A percentile compares a stretch with the other conserved stretches of the same genome.
phyloP scores from a whole-genome alignment of 2,797 vertebrate species.

The Falco peregrinus region DNA sequence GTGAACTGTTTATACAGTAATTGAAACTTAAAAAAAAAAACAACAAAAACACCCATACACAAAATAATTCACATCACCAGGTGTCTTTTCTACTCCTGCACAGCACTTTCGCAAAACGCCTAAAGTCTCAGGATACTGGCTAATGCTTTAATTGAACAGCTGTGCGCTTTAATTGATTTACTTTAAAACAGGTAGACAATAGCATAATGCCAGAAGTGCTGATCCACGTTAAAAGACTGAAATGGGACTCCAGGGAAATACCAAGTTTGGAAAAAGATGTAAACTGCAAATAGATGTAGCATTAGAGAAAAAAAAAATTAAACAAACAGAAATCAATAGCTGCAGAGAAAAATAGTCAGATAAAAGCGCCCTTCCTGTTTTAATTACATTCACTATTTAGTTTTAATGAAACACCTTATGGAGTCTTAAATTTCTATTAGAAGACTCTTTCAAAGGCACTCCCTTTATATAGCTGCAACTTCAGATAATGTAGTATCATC shows the following conservation, averaged over 20 bases:
- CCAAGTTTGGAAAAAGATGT: constrained; percentile 15
- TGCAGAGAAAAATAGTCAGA: constrained; percentile 65
- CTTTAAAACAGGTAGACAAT: constrained; percentile 50
- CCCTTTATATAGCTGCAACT: constrained; percentile 3
- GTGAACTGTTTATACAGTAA: not conserved
- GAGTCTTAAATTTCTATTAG: constrained; percentile 18
- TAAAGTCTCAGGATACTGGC: not conserved
- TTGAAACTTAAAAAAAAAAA: not conserved
- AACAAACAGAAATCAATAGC: constrained; percentile 62
- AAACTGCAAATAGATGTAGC: constrained; percentile 57
- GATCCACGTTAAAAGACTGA: constrained; percentile 77
- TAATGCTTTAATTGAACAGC: constrained; percentile 69
- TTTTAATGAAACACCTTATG: constrained; percentile 63
- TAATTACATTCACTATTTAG: constrained; percentile 45
- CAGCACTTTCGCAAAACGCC: not conserved
- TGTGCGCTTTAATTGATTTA: constrained; percentile 79
- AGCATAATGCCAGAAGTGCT: constrained; percentile 63
- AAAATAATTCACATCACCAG: constrained; percentile 10
- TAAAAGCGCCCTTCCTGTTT: constrained; percentile 61
- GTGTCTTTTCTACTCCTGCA: not conserved
- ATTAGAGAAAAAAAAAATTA: not conserved
- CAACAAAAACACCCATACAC: not conserved
- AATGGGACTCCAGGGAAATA: constrained; percentile 75
- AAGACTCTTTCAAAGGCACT: constrained; percentile 11
- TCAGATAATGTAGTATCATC: constrained; percentile 29